phyloP scores from a whole-genome alignment of 2,888 invertebrate genomes.

The Scotopteryx bipunctaria region DNA sequence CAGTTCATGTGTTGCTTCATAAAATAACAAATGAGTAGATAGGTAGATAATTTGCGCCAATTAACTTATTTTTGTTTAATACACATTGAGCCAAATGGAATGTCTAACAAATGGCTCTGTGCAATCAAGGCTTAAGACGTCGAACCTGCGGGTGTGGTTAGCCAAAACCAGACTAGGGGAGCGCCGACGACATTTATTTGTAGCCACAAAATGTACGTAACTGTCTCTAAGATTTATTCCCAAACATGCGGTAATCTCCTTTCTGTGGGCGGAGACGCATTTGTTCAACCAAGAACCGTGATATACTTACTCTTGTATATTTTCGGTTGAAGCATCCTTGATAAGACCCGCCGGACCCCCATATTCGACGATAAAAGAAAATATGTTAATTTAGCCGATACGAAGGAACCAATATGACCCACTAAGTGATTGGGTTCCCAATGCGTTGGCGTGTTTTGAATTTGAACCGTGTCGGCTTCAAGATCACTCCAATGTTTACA shows the following conservation, averaged over 20 bases:
- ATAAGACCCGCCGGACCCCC: slow-evolving; percentile 71
- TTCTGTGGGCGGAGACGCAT: slow-evolving; percentile 75
- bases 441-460: slow-evolving; percentile 73
- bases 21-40: no score
- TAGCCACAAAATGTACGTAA: slow-evolving; percentile 72
- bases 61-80: slow-evolving; percentile 12
- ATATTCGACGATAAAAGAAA: slow-evolving; percentile 79
- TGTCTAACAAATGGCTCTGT: slow-evolving; percentile 46
- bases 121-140: slow-evolving; percentile 42
- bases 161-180: slow-evolving; percentile 56
- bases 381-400: slow-evolving; percentile 78
- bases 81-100: slow-evolving; percentile 29
- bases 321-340: slow-evolving; percentile 72
- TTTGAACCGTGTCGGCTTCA: slow-evolving; percentile 59
- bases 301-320: slow-evolving; percentile 68
- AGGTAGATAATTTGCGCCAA: neutral
- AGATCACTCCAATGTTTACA: slow-evolving; percentile 75
- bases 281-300: slow-evolving; percentile 62
- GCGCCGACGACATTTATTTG: slow-evolving; percentile 68
- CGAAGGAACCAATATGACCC: slow-evolving; percentile 75
- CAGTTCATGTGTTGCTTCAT: no score
- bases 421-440: slow-evolving; percentile 81
- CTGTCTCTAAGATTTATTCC: slow-evolving; percentile 77
- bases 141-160: slow-evolving; percentile 50
- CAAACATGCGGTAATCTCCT: slow-evolving; percentile 76